phyloP scores from a whole-genome alignment of 2,888 invertebrate genomes.

The Sphecodes monilicornis region DNA sequence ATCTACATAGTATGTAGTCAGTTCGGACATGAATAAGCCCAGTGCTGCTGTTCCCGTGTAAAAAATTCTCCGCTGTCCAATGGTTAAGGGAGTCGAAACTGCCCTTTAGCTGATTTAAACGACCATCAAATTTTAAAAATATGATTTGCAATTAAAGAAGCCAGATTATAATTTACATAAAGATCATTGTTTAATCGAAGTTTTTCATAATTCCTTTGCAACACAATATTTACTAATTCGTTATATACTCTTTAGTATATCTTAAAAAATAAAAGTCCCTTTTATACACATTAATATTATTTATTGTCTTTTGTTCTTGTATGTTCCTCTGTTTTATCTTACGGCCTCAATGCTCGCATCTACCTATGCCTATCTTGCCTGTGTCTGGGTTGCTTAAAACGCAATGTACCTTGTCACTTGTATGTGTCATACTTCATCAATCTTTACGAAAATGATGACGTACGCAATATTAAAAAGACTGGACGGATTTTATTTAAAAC shows the following conservation, averaged over 20 bases:
- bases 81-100: too few species aligned
- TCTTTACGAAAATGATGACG: constrained; percentile 76
- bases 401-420: constrained; percentile 68
- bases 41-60: too few species aligned
- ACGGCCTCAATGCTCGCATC: constrained; percentile 68
- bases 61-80: too few species aligned
- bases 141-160: neutral
- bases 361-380: constrained; percentile 74
- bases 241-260: neutral
- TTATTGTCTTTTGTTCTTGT: constrained; percentile 55
- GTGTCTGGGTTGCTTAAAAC: constrained; percentile 69
- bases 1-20: too few species aligned
- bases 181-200: neutral
- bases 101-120: too few species aligned
- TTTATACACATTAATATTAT: constrained; percentile 57
- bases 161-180: neutral
- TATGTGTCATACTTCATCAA: constrained; percentile 67
- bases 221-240: neutral
- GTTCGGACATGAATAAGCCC: too few species aligned
- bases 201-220: neutral
- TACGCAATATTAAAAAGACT: constrained; percentile 83
- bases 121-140: neutral
- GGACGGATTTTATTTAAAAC: constrained; percentile 92
- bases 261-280: constrained; percentile 16
- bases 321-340: constrained; percentile 57